Conservation (phyloP, 2,113 vertebrate species). For the Lasiurus borealis region DNA sequence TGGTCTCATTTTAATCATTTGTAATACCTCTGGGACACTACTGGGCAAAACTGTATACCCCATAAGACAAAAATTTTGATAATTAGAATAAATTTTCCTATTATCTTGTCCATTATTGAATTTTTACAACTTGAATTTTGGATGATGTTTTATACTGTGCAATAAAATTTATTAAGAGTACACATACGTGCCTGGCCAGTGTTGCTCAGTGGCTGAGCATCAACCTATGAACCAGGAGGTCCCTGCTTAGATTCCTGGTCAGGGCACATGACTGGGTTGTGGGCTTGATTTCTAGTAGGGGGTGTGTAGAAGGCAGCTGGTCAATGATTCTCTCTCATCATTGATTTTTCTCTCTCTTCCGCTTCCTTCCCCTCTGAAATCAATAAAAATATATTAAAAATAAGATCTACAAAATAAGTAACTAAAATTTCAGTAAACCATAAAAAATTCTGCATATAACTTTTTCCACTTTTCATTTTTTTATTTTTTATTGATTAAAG, state of each 20-base stretch:
- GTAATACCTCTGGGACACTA: background rate
- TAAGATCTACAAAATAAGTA: background rate
- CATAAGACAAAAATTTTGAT: background rate
- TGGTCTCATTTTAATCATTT: background rate
- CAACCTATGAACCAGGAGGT: too few species aligned
- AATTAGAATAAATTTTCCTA: constrained; percentile 3
- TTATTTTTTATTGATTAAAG: too few species aligned
- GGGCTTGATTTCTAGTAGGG: too few species aligned
- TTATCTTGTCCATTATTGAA: background rate
- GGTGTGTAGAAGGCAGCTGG: too few species aligned
- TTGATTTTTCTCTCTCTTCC: too few species aligned
- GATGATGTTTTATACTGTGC: background rate
- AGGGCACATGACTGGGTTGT: too few species aligned
- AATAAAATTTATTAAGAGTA: constrained; percentile 20
- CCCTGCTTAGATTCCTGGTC: too few species aligned
- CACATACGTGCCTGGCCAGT: background rate
- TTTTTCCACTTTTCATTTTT: background rate
- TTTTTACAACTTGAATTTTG: constrained; percentile 22
- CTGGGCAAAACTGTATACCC: background rate
- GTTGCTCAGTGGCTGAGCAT: too few species aligned
- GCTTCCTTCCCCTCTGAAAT: too few species aligned
- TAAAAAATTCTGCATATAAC: background rate
- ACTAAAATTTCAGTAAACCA: constrained; percentile 2
- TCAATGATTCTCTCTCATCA: too few species aligned
- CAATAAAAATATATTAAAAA: too few species aligned